These are phyloP conservation scores for Actenoides hombroni DNA, from an alignment of 2,113 vertebrate genomes.

Conservation along the genomic window DNA sequence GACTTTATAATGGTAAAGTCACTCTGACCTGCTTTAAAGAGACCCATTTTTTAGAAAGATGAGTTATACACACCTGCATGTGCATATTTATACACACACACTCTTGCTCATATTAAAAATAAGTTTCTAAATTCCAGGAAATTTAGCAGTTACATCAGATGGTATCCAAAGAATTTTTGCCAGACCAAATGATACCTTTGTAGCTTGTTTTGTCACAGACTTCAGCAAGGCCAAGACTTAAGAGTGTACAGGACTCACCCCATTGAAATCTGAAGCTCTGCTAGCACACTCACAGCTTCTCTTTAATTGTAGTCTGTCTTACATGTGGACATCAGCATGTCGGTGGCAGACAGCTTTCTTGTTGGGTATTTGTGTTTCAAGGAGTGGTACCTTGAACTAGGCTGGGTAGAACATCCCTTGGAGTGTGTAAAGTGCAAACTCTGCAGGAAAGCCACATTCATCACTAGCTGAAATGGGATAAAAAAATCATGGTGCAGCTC, in stretches of 20 bases:
- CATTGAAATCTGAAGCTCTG: not conserved
- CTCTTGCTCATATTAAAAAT: not conserved
- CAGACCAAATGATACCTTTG: not conserved
- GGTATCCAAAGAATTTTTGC: not conserved
- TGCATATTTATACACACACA: not conserved
- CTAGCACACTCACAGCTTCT: not conserved
- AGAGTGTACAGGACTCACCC: not conserved
- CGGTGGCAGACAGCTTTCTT: not conserved
- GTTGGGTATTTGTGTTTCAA: not conserved
- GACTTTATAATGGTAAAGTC: not conserved
- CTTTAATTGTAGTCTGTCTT: not conserved
- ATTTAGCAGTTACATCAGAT: not conserved
- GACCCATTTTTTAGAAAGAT: not conserved
- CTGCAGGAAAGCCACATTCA: not conserved
- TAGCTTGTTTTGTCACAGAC: not conserved
- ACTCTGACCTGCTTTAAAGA: not conserved
- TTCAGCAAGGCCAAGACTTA: not conserved
- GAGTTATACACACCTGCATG: fast-evolving
- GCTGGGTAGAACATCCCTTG: not conserved
- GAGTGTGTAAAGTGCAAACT: not conserved
- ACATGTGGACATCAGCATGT: not conserved
- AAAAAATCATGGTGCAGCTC: not conserved
- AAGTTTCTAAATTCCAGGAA: not conserved
- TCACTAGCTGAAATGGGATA: not conserved
- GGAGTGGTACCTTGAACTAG: not conserved